These are phyloP conservation scores for Ophioninae sp. DNA, from an alignment of 2,888 invertebrate species.

Conservation along the genomic window DNA sequence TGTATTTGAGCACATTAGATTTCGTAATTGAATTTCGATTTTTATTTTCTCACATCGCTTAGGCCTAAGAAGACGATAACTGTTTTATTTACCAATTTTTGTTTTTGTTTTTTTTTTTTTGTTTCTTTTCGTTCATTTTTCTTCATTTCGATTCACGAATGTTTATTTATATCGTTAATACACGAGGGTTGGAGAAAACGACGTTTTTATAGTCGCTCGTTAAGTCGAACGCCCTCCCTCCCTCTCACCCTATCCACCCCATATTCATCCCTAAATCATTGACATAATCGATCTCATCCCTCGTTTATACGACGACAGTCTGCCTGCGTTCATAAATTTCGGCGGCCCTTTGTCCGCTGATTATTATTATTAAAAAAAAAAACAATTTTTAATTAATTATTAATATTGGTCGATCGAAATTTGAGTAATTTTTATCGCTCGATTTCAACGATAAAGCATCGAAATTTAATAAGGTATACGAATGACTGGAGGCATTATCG, in stretches of 20 bases:
- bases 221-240: slow-evolving; percentile 14
- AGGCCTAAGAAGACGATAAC: slow-evolving; percentile 66
- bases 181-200: slow-evolving; percentile 58
- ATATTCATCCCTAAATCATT: slow-evolving; percentile 22
- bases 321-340: slow-evolving; percentile 54
- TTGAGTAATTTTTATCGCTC: slow-evolving; percentile 32
- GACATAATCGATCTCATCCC: slow-evolving; percentile 31
- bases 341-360: slow-evolving; percentile 28
- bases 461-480: slow-evolving; percentile 29
- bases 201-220: slow-evolving; percentile 28
- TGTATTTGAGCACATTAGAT: slow-evolving; percentile 78
- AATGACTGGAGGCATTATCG: slow-evolving; percentile 26
- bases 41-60: slow-evolving; percentile 60
- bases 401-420: slow-evolving; percentile 49
- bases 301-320: slow-evolving; percentile 42
- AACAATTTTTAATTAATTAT: slow-evolving; percentile 11
- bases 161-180: slow-evolving; percentile 61
- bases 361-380: too few species aligned
- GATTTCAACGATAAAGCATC: slow-evolving; percentile 24
- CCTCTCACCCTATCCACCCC: too few species aligned
- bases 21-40: slow-evolving; percentile 75
- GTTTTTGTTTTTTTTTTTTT: too few species aligned
- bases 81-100: slow-evolving; percentile 42
- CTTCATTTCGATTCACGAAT: slow-evolving; percentile 47
- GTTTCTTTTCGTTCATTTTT: too few species aligned